These are phyloP conservation scores for Mus spicilegus DNA, from an alignment of 2,113 vertebrate genomes.

Conservation along the genomic window DNA sequence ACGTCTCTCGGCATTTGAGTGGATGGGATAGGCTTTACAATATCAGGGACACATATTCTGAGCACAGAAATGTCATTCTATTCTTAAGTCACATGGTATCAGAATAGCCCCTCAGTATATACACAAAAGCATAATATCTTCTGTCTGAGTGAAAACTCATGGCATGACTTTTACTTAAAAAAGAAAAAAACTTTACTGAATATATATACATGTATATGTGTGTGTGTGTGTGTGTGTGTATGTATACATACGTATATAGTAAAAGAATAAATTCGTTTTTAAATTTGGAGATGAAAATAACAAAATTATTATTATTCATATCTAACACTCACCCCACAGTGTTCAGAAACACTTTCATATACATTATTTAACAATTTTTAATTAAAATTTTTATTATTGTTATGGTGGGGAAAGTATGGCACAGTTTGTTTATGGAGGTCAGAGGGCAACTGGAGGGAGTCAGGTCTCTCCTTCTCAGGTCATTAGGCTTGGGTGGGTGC, in stretches of 20 bases:
- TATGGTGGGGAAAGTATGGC: background rate
- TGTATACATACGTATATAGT: background rate
- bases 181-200: background rate
- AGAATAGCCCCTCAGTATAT: background rate
- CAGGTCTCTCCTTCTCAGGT: background rate
- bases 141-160: background rate
- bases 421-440: background rate
- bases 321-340: background rate
- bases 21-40: background rate
- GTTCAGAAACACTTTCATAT: background rate
- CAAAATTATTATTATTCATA: background rate
- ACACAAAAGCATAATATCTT: background rate
- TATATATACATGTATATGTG: too few species aligned
- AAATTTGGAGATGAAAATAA: background rate
- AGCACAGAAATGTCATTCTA: background rate
- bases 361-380: background rate
- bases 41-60: background rate
- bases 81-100: background rate
- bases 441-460: background rate
- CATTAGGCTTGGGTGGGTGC: background rate
- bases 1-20: background rate
- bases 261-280: conserved; percentile 10
- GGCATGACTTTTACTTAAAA: background rate
- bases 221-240: too few species aligned
- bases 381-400: background rate